These are phyloP conservation scores for Telmatochromis sp. DNA, from an alignment of 2,113 vertebrate species.

Conservation along the genomic window DNA sequence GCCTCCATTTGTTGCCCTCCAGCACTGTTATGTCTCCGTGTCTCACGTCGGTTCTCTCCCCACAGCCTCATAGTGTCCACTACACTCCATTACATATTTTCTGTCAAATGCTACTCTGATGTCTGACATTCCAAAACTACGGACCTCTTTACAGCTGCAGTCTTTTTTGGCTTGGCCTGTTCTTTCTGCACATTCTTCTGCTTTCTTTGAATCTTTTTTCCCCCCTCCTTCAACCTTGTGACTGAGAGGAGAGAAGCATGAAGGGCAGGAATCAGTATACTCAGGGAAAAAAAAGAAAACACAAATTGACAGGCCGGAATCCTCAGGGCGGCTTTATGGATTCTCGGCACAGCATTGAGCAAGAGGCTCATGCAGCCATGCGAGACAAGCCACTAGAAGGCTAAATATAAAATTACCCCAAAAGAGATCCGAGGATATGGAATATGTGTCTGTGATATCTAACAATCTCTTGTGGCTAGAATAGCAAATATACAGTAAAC, in stretches of 20 bases:
- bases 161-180: background rate
- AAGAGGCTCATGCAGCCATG: conserved; percentile 46
- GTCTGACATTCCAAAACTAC: background rate
- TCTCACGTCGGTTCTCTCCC: background rate
- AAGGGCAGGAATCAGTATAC: conserved; percentile 49
- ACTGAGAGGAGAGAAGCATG: conserved; percentile 18
- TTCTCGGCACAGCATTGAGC: conserved; percentile 32
- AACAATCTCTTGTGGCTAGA: conserved; percentile 33
- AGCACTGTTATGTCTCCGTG: conserved; percentile 4
- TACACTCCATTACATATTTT: conserved; percentile 3
- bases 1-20: conserved; percentile 5
- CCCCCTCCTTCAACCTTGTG: background rate
- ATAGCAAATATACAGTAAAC: conserved; percentile 45
- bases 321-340: conserved; percentile 50
- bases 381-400: conserved; percentile 47
- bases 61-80: background rate
- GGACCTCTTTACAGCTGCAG: background rate
- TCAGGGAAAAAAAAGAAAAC: background rate
- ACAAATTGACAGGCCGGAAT: conserved; percentile 43
- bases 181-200: background rate
- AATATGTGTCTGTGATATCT: conserved; percentile 33
- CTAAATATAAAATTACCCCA: conserved; percentile 53
- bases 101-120: background rate
- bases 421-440: conserved; percentile 46
- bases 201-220: background rate